Base-by-base conservation (phyloP, 1,140 invertebrate species). In the Thrips palmi region DNA sequence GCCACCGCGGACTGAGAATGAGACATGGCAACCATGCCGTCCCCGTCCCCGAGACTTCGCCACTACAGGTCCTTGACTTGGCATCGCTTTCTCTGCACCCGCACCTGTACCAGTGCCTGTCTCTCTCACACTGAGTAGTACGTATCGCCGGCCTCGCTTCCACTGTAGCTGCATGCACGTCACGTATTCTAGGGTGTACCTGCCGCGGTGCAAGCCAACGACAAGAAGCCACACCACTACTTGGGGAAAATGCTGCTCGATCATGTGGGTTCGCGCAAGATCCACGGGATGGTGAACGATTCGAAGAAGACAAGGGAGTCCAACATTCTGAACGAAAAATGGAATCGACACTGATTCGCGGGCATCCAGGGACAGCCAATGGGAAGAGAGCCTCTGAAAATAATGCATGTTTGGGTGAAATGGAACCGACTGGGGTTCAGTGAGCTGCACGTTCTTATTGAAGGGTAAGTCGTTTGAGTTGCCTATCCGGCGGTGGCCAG, bases 11-110 rank as follows among this genome's bases (percentile, higher is more conserved):
- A 42, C 29, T 52, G 49, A 47, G 54, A 57, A 68, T 69, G 59
- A 67, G 60, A 61, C 56, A 71, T 71, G 68, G 60, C 63, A n/a
- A n/a, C n/a, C n/a, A n/a, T n/a, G 54, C 67, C 69, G 63, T 60
- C 68, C 57, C 65, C 65, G 47, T 68, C 68, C 56, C 67, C 68
- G 57, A 65, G 68, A 54, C 65, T 71, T 51, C 67, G 67, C 46
- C 67, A 69, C 55, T 71, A 70, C 68, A 71, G 68, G 67, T 71
- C 60, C 50, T 32, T 21, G 35, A 28, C 34, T 19, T 22, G 23
- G 10, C 20, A 36, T 42, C 31, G 11, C 22, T 34, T 45, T 22
- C 22, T 27, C 33, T 21, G 29, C 37, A 36, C 18, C 20, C 5
- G 47, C 35, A 47, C 27, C 45, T 41, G 37, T 42, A 50, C 38